phyloP scores from a whole-genome alignment of 2,113 vertebrate species.

The Carlito syrichta region DNA sequence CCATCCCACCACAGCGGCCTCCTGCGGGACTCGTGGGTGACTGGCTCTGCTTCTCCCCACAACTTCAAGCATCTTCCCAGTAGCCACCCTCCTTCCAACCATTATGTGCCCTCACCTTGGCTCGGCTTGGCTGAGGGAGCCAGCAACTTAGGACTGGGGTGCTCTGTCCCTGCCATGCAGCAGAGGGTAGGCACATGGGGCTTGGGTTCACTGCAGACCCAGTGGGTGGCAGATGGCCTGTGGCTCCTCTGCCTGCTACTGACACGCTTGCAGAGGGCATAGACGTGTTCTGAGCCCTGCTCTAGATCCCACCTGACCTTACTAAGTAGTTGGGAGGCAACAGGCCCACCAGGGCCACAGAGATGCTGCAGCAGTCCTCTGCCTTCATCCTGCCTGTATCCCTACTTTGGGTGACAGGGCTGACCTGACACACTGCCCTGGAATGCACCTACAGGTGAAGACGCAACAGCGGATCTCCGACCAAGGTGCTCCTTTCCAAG shows the following conservation, averaged over 20 bases:
- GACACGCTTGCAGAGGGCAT: fast-evolving
- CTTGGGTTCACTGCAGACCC: background rate
- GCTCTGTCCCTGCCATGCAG: no score
- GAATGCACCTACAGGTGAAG: background rate
- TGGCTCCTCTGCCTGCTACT: background rate
- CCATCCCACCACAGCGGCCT: no score
- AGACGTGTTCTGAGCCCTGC: background rate
- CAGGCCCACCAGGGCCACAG: background rate
- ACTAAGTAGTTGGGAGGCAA: fast-evolving
- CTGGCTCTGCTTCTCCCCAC: no score
- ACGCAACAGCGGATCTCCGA: background rate
- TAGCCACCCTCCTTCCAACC: no score
- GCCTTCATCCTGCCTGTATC: background rate
- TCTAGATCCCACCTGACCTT: fast-evolving
- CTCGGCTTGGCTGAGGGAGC: no score
- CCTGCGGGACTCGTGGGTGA: no score
- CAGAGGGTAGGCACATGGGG: no score
- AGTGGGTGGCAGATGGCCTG: background rate
- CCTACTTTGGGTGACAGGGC: background rate
- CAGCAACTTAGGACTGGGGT: no score
- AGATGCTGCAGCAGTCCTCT: background rate
- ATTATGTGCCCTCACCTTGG: no score
- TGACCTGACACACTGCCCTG: background rate
- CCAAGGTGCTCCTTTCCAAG: background rate
- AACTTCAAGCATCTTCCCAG: no score